Conservation (phyloP, 2,797 vertebrate genomes). For the Anableps anableps region DNA sequence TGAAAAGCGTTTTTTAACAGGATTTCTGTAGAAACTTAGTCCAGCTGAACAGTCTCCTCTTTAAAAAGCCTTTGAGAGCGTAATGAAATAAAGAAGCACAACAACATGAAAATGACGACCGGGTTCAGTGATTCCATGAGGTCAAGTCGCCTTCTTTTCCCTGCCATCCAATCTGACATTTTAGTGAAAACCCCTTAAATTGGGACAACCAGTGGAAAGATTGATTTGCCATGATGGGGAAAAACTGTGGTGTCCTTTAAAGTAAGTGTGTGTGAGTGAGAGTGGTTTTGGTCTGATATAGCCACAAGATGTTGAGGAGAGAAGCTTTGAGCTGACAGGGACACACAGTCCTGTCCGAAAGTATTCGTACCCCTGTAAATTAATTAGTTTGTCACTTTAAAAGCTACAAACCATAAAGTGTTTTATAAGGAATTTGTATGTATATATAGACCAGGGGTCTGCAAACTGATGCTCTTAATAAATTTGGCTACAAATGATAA, state of each 20-base stretch:
- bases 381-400: neutral
- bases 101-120: constrained; percentile 25
- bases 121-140: constrained; percentile 23
- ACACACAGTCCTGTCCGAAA: neutral
- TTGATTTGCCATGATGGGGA: constrained; percentile 60
- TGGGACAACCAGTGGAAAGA: constrained; percentile 34
- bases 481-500: too few relatives aligned
- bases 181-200: constrained; percentile 44
- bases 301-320: neutral
- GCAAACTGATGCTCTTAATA: too few relatives aligned
- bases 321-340: constrained; percentile 4
- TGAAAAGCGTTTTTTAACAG: constrained; percentile 22
- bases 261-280: neutral
- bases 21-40: constrained; percentile 19
- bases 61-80: neutral
- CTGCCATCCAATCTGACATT: constrained; percentile 48
- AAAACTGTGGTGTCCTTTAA: constrained; percentile 19
- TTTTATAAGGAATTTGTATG: neutral
- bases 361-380: neutral
- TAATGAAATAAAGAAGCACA: constrained; percentile 38
- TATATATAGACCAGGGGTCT: neutral
- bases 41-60: neutral
- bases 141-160: constrained; percentile 28
- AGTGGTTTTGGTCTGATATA: constrained; percentile 22
- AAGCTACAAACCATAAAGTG: neutral